phyloP scores from a whole-genome alignment of 2,888 invertebrate species.

The Lottia scabra region DNA sequence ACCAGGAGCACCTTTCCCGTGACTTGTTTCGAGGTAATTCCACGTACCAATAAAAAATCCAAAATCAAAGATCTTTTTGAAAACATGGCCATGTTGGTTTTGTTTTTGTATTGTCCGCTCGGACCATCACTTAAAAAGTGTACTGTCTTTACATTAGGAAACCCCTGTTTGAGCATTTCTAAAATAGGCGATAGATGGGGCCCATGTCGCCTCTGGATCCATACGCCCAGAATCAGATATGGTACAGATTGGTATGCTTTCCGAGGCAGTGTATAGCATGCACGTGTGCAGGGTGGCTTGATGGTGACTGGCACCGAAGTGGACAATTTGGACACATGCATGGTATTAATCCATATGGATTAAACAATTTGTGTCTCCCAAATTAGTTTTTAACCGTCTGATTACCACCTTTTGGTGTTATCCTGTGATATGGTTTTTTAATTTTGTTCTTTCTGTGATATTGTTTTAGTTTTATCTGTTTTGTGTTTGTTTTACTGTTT shows the following conservation, averaged over 20 bases:
- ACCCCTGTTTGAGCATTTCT: neutral
- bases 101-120: neutral
- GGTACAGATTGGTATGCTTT: neutral
- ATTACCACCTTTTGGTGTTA: no score
- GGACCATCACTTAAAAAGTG: neutral
- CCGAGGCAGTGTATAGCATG: neutral
- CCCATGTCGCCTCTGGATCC: neutral
- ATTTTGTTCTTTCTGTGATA: no score
- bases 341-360: neutral
- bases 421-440: no score
- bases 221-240: neutral
- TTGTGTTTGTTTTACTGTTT: no score
- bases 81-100: neutral
- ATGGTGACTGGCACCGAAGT: neutral
- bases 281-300: neutral
- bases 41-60: neutral
- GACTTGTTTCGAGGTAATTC: no score
- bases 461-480: no score
- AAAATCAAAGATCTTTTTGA: neutral
- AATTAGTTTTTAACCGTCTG: neutral
- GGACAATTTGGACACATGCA: neutral
- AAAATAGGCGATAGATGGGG: neutral
- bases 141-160: neutral
- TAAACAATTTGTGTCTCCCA: neutral
- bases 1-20: no score